These are phyloP conservation scores for Rhipidura dahli DNA, from an alignment of 2,113 vertebrate species.

Conservation along the genomic window DNA sequence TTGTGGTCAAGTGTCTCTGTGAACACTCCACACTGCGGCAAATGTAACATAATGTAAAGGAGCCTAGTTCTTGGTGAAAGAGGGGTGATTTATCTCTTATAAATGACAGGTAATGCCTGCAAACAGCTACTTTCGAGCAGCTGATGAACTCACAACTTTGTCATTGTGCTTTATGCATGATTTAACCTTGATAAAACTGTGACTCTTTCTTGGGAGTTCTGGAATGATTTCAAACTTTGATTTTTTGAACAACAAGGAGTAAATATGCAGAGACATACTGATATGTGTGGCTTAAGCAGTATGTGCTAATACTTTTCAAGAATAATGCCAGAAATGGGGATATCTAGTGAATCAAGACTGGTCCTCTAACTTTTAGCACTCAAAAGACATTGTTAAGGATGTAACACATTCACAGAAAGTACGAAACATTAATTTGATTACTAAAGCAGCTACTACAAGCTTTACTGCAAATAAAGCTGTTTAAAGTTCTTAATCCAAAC, in stretches of 20 bases:
- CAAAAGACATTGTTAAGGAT: neutral
- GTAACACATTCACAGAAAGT: neutral
- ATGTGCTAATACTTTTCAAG: neutral
- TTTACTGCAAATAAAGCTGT: neutral
- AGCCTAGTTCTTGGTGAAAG: neutral
- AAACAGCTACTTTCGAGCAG: neutral
- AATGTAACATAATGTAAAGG: neutral
- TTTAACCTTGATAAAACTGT: neutral
- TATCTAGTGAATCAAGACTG: neutral
- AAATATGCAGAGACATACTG: neutral
- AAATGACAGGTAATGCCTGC: neutral
- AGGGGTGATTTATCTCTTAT: neutral
- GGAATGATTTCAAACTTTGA: neutral
- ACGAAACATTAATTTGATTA: neutral
- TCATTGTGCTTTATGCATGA: neutral
- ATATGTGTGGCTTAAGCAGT: neutral
- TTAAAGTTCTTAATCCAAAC: neutral
- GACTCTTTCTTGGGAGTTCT: neutral
- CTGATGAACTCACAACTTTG: neutral
- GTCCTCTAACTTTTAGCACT: neutral
- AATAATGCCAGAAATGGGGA: neutral
- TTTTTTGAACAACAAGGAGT: neutral
- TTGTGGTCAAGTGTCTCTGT: neutral
- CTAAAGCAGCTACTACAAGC: neutral
- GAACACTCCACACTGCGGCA: neutral